These are phyloP conservation scores for Mus caroli DNA, from an alignment of 2,797 vertebrate genomes.

Conservation along the genomic window DNA sequence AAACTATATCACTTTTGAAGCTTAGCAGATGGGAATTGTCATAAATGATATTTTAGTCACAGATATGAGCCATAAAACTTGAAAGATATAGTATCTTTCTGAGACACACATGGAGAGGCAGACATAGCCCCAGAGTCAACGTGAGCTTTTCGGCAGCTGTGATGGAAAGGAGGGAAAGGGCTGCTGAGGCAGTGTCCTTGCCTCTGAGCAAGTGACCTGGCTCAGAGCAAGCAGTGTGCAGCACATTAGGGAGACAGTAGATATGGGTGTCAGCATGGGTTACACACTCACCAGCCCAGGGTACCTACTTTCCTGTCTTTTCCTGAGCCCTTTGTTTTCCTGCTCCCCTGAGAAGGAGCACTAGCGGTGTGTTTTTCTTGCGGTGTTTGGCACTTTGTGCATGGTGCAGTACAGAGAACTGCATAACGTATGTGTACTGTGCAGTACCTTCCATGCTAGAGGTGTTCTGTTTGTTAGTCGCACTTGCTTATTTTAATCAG, in stretches of 20 bases:
- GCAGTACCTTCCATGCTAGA: not conserved
- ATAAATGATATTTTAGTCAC: constrained; percentile 85
- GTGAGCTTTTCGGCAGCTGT: not conserved
- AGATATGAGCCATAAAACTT: constrained; percentile 84
- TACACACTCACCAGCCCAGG: not conserved
- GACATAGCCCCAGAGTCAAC: constrained; percentile 20
- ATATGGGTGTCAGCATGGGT: not conserved
- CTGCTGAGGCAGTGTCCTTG: too few relatives aligned
- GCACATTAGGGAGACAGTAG: too few relatives aligned
- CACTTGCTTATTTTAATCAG: constrained; percentile 71
- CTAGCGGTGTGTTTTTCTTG: not conserved
- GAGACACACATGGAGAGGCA: constrained; percentile 80
- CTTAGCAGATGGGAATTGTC: constrained; percentile 76
- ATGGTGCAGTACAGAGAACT: not conserved
- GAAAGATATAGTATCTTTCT: constrained; percentile 83
- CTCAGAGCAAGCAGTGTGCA: too few relatives aligned
- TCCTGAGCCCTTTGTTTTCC: not conserved
- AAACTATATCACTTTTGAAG: constrained; percentile 74
- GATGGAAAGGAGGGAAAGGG: not conserved
- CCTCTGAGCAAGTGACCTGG: accelerated
- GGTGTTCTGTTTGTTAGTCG: constrained; percentile 27
- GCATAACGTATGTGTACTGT: not conserved
- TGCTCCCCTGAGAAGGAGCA: not conserved
- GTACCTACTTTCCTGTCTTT: not conserved
- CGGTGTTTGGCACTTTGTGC: not conserved